Conservation (phyloP, 2,113 vertebrate species). For the Bungarus multicinctus region DNA sequence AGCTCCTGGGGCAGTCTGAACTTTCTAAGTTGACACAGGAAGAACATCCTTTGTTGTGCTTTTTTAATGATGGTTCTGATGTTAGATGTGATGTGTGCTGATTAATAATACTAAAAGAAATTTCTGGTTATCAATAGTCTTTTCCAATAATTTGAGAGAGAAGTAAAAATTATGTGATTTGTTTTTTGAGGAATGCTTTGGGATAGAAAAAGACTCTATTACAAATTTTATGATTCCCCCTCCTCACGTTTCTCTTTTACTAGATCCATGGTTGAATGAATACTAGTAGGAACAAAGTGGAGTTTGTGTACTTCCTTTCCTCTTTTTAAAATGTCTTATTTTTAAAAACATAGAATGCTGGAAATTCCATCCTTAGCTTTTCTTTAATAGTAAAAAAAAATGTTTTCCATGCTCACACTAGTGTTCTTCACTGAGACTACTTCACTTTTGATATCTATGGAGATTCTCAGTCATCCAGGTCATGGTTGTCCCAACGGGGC, state of each 20-base stretch:
- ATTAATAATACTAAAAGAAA: conserved; percentile 9
- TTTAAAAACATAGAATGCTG: not conserved
- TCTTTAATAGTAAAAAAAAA: not conserved
- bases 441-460: not conserved
- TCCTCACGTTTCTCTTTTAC: not conserved
- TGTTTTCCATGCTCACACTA: not conserved
- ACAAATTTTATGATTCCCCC: not conserved
- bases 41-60: too few relatives aligned
- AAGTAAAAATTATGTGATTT: not conserved
- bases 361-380: not conserved
- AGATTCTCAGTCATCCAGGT: too few relatives aligned
- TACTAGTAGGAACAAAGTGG: not conserved
- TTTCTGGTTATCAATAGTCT: not conserved
- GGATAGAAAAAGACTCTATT: not conserved
- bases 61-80: too few relatives aligned
- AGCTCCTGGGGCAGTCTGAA: too few relatives aligned
- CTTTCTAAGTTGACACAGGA: too few relatives aligned
- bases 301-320: not conserved
- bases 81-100: not conserved
- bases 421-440: not conserved
- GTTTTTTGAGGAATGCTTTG: not conserved
- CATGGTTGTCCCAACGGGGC: too few relatives aligned
- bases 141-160: not conserved
- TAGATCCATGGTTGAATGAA: not conserved
- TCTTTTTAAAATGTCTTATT: not conserved